These are phyloP conservation scores for Pitta sordida DNA, from an alignment of 2,113 vertebrate genomes.

Conservation along the genomic window DNA sequence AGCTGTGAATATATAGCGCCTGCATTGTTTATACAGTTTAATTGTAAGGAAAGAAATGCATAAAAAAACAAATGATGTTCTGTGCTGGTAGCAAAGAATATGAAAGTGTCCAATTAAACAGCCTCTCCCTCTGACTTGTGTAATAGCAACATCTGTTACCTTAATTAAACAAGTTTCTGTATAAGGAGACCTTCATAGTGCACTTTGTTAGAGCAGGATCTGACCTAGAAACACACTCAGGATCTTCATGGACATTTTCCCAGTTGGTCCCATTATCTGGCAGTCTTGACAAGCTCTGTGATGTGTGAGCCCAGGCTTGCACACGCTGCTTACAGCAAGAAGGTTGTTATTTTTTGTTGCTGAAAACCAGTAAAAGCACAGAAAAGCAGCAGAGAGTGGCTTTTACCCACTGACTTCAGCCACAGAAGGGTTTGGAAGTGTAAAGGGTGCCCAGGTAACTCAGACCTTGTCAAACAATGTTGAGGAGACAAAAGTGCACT, in stretches of 20 bases:
- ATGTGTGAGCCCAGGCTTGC: not conserved
- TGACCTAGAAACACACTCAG: conserved; percentile 59
- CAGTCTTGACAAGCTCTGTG: conserved; percentile 27
- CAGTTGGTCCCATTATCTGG: conserved; percentile 56
- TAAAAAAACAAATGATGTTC: conserved; percentile 31
- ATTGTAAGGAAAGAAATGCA: conserved; percentile 58
- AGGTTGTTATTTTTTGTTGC: not conserved
- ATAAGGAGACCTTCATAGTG: not conserved
- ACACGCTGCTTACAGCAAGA: not conserved
- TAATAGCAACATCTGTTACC: conserved; percentile 71
- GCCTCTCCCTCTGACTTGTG: conserved; percentile 23
- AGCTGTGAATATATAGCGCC: not conserved
- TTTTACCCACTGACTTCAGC: not conserved
- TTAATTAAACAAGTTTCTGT: conserved; percentile 70
- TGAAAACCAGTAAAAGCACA: not conserved
- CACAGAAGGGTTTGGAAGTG: not conserved
- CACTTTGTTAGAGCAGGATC: conserved; percentile 35
- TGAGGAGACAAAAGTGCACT: not conserved
- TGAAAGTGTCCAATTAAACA: conserved; percentile 71
- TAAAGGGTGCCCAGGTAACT: accelerated
- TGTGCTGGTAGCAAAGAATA: conserved; percentile 49
- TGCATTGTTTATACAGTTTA: conserved; percentile 66
- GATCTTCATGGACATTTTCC: conserved; percentile 44
- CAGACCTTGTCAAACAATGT: not conserved
- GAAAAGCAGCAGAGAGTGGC: not conserved